These are phyloP conservation scores for Platyrinchus mystaceus DNA, from an alignment of 2,797 vertebrate genomes.

Conservation along the genomic window DNA sequence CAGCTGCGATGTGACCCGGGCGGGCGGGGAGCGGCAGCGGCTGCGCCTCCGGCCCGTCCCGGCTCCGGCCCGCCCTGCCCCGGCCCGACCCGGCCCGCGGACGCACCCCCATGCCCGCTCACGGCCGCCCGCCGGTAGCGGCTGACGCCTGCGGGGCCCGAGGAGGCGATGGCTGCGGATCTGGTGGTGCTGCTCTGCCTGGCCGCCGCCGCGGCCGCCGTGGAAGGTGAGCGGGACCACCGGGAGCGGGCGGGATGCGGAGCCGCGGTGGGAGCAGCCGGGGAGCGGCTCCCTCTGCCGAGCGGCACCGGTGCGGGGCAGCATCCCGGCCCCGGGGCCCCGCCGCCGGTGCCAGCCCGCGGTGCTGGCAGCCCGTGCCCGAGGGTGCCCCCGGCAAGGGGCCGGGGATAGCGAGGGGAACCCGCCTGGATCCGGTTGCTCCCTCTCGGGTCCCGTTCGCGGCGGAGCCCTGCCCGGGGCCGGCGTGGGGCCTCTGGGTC, in stretches of 20 bases:
- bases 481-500: neutral
- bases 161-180: slow-evolving; percentile 33
- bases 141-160: slow-evolving; percentile 43
- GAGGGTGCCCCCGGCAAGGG: neutral
- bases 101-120: slow-evolving; percentile 47
- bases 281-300: neutral
- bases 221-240: slow-evolving; percentile 2
- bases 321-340: neutral
- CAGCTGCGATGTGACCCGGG: neutral
- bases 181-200: slow-evolving; percentile 61
- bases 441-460: neutral
- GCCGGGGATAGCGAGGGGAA: neutral
- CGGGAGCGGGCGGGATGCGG: neutral
- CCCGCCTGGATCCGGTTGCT: neutral
- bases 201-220: slow-evolving; percentile 70
- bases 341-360: neutral
- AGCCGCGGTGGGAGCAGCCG: neutral
- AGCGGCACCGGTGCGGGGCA: neutral
- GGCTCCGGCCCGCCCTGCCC: neutral
- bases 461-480: neutral
- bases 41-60: neutral
- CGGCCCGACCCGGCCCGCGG: neutral
- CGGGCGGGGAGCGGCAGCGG: neutral
- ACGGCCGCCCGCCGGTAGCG: slow-evolving; percentile 50
- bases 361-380: neutral